Base-by-base conservation (phyloP, 2,113 vertebrate genomes). In the Platichthys flesus region DNA sequence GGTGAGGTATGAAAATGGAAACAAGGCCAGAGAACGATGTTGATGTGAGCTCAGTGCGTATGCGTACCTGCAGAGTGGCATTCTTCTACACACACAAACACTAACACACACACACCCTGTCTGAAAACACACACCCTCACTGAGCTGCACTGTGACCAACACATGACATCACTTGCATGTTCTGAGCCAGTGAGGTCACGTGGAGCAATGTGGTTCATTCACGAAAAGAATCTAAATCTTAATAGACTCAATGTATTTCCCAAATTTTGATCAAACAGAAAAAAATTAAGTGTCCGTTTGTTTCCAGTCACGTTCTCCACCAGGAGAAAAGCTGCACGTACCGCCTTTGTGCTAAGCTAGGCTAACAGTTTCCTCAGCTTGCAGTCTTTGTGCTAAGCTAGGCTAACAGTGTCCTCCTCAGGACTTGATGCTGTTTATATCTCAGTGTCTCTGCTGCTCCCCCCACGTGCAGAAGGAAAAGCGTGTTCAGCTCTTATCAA, bases 381-480 rank as follows among this genome's bases (percentile, higher is more conserved):
- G 20, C 23, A 57, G 51, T 52, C 18, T 52, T 8, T 20, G 20
- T n/a, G 51, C 16, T 52, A 52, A 21, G 51, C 51, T 51, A 51
- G 49, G 49, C 49, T 54, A 54, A 54, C 51, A 54, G 18, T 54
- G n/a, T 10, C 20, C 18, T 15, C 20, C 51, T 21, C 20, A 54
- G 51, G n/a, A 8, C 47, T 6, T 2, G 47, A 51, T 49, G 47
- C 0, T 18, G 51, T 54, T 60, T 35, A 3, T 56, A 42, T 42
- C 40, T 42, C 12, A 3, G 10, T 42, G 40, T 42, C 40, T 42
- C 40, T 10, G 12, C 35, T 37, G 35, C 35, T 26, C 67, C 26
- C 26, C 52, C 9, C 18, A 70, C 3, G 8, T 16, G 28, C 16
- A 52, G 81, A 68, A 74, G 88, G 78, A 82, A 82, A 63, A 52